Conservation (phyloP, 2,113 vertebrate species). For the Ptilonorhynchus violaceus region DNA sequence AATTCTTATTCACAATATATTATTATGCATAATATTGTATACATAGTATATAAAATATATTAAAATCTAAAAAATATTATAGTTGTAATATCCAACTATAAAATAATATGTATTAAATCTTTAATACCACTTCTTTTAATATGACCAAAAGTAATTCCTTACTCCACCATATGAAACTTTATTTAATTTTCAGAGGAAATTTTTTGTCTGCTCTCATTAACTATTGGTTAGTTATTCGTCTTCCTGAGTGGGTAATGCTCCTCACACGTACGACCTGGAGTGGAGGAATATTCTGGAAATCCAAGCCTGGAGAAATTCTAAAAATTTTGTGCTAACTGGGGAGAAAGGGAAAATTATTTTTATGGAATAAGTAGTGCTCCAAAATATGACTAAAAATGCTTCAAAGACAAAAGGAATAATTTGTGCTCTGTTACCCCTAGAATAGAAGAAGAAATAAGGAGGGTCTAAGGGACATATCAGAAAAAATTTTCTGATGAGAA, state of each 20-base stretch:
- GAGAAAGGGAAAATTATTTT: background rate
- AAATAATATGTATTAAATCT: background rate
- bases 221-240: accelerated
- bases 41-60: background rate
- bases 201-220: background rate
- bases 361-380: background rate
- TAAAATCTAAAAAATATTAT: too few species aligned
- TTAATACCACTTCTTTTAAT: background rate
- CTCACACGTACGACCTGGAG: background rate
- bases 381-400: background rate
- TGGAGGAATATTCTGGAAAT: background rate
- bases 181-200: background rate
- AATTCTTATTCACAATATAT: background rate
- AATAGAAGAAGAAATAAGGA: background rate
- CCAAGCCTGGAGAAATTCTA: background rate
- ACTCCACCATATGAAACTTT: background rate
- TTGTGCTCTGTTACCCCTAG: background rate
- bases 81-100: accelerated
- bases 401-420: background rate
- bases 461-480: background rate
- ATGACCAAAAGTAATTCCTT: background rate
- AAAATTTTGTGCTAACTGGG: background rate
- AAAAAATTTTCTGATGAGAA: background rate
- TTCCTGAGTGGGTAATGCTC: background rate
- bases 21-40: too few species aligned